Evolutionary conservation across 2,888 invertebrate genomes (phyloP).

Genomic region (Ernsta delagoae): DNA sequence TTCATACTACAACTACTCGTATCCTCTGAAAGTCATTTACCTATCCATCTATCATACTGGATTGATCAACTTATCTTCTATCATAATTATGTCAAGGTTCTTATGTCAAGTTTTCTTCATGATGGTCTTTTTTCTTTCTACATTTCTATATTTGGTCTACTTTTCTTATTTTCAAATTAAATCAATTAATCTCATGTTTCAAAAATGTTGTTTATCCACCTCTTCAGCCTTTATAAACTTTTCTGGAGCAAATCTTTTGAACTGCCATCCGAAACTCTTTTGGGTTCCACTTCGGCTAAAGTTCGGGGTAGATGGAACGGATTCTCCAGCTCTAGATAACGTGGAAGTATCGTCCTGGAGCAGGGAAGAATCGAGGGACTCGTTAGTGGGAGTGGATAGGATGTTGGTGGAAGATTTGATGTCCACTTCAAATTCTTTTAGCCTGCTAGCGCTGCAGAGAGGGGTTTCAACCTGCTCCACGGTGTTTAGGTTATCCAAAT

Average conservation of each 20-base stretch:
- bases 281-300: slow-evolving; percentile 61
- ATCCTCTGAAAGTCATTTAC: too few relatives aligned
- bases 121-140: too few relatives aligned
- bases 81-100: too few relatives aligned
- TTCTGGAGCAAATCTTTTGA: slow-evolving; percentile 61
- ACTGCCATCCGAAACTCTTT: slow-evolving; percentile 73
- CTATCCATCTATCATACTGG: too few relatives aligned
- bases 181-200: too few relatives aligned
- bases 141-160: too few relatives aligned
- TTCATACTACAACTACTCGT: too few relatives aligned
- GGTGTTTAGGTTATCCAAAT: slow-evolving; percentile 86
- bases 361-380: slow-evolving; percentile 54
- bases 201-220: too few relatives aligned
- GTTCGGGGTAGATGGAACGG: slow-evolving; percentile 60
- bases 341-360: slow-evolving; percentile 57
- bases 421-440: slow-evolving; percentile 75
- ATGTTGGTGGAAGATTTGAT: slow-evolving; percentile 62
- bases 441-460: slow-evolving; percentile 90
- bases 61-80: too few relatives aligned
- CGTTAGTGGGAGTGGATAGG: slow-evolving; percentile 53
- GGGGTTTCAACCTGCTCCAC: slow-evolving; percentile 89
- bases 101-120: too few relatives aligned
- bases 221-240: slow-evolving; percentile 37
- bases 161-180: too few relatives aligned
- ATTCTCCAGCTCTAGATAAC: slow-evolving; percentile 53